A percentile compares a stretch with the other conserved stretches of the same genome.
phyloP scores from a whole-genome alignment of 2,113 vertebrate species.

The Brachypodius melanocephalos region DNA sequence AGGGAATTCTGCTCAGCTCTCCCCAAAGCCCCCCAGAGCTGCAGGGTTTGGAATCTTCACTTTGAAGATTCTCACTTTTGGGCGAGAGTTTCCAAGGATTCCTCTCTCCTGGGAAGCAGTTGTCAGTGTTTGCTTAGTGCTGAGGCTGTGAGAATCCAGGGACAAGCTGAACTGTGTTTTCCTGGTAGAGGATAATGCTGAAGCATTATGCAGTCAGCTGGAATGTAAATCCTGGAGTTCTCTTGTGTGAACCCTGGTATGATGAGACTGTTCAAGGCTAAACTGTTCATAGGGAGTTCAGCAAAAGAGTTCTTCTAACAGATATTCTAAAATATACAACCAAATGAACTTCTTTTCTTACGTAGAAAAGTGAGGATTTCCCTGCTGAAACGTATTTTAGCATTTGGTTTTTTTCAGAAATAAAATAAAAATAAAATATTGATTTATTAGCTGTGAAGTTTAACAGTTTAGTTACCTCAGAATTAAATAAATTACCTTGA shows the following conservation, averaged over 20 bases:
- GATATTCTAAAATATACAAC: neutral
- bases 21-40: neutral
- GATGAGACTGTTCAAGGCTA: neutral
- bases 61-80: neutral
- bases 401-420: neutral
- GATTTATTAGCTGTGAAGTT: neutral
- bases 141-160: neutral
- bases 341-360: neutral
- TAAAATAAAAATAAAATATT: neutral
- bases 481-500: neutral
- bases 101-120: neutral
- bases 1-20: neutral
- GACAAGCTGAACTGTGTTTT: neutral
- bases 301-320: neutral
- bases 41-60: accelerated
- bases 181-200: neutral
- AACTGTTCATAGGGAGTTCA: neutral
- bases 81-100: neutral
- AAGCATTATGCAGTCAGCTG: neutral
- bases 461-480: neutral
- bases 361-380: accelerated
- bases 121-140: neutral
- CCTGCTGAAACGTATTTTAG: neutral
- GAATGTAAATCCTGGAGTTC: neutral
- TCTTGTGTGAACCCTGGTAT: neutral